These are phyloP conservation scores for Falco naumanni DNA, from an alignment of 2,797 vertebrate genomes.

Conservation along the genomic window DNA sequence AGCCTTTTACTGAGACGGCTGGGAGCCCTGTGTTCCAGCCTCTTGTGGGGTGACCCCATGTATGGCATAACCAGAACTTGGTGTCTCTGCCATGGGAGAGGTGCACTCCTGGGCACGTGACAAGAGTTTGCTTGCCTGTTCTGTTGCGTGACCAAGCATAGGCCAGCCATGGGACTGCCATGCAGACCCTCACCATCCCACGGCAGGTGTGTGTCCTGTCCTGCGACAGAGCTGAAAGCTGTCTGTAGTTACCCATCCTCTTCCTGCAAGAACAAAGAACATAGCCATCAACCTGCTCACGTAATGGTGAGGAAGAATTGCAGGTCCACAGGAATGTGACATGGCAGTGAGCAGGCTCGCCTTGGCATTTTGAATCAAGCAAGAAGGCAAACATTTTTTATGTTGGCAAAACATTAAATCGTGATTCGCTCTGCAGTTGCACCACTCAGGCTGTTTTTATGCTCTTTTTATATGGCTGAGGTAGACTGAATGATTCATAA, in stretches of 20 bases:
- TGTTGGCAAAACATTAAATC: neutral
- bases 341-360: neutral
- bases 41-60: rapidly evolving
- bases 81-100: neutral
- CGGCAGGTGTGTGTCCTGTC: neutral
- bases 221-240: neutral
- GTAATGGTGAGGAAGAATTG: neutral
- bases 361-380: neutral
- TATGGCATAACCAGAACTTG: neutral
- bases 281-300: neutral
- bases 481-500: neutral
- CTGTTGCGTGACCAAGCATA: neutral
- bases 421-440: neutral
- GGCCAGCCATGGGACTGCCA: neutral
- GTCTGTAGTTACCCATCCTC: neutral
- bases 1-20: neutral
- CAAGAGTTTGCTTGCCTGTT: neutral
- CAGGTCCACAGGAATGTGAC: neutral
- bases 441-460: neutral
- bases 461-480: neutral
- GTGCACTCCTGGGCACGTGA: rapidly evolving
- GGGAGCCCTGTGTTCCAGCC: neutral
- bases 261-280: neutral
- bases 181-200: neutral
- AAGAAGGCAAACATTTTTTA: neutral